Conservation (phyloP, 1,140 invertebrate genomes). For the Drosophila kanapiae region DNA sequence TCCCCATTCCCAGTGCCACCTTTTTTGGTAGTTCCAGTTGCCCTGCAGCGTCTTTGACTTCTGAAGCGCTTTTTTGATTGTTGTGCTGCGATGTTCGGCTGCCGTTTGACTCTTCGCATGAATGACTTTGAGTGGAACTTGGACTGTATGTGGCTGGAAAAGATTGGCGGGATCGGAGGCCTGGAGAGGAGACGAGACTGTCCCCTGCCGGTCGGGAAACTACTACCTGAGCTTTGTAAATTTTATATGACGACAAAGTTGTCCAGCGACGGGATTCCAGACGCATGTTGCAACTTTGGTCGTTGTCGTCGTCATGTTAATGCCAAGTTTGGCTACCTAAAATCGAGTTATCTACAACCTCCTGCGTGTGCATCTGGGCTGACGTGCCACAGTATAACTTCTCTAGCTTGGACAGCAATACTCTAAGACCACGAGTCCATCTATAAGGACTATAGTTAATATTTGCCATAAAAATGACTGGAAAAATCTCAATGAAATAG, state of each 20-base stretch:
- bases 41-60: slow-evolving; percentile 72
- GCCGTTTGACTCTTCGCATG: slow-evolving; percentile 76
- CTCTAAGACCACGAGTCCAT: no score
- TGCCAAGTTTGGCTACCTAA: slow-evolving; percentile 52
- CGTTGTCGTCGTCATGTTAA: slow-evolving; percentile 50
- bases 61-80: slow-evolving; percentile 72
- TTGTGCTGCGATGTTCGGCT: slow-evolving; percentile 66
- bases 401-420: not conserved
- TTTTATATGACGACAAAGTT: slow-evolving; percentile 76
- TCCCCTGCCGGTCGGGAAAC: slow-evolving; percentile 18
- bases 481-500: no score
- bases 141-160: slow-evolving; percentile 46
- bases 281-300: slow-evolving; percentile 52
- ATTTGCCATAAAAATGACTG: no score
- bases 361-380: slow-evolving; percentile 21
- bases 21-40: slow-evolving; percentile 41
- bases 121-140: slow-evolving; percentile 73
- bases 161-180: not conserved
- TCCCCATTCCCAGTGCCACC: slow-evolving; percentile 15
- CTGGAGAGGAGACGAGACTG: slow-evolving; percentile 8
- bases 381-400: slow-evolving; percentile 37
- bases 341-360: slow-evolving; percentile 63
- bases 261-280: slow-evolving; percentile 45
- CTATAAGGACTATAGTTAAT: no score
- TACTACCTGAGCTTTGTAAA: slow-evolving; percentile 67